phyloP scores from a whole-genome alignment of 2,113 vertebrate genomes.

The Gopherus flavomarginatus region DNA sequence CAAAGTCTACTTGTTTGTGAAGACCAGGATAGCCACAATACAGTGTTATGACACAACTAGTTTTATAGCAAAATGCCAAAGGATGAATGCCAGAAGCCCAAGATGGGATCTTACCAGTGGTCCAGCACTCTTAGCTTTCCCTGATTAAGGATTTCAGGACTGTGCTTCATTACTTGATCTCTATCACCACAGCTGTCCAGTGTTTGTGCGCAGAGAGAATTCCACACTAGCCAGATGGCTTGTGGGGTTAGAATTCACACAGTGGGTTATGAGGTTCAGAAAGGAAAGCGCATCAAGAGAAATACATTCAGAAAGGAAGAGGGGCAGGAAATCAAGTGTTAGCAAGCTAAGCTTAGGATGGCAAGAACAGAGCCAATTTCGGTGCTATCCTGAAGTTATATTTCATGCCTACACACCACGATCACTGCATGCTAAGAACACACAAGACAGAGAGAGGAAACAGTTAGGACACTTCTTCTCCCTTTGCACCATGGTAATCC shows the following conservation, averaged over 20 bases:
- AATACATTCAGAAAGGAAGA: neutral
- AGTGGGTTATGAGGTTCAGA: neutral
- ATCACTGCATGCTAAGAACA: neutral
- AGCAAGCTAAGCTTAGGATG: neutral
- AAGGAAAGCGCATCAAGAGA: neutral
- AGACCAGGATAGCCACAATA: neutral
- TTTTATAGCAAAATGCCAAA: neutral
- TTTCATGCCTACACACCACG: neutral
- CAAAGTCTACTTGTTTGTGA: neutral
- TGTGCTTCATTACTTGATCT: neutral
- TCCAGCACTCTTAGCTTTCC: neutral
- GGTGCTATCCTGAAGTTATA: neutral
- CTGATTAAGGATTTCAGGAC: neutral
- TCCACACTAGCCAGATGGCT: neutral
- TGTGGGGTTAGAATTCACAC: neutral
- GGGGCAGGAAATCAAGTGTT: neutral
- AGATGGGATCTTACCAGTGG: neutral
- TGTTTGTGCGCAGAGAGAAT: neutral
- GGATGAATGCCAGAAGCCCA: neutral
- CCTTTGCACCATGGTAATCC: fast-evolving
- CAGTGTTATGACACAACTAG: neutral
- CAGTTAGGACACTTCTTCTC: neutral
- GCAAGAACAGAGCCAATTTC: neutral
- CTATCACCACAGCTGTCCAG: neutral
- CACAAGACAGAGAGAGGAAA: neutral